These are phyloP conservation scores for Melinopterus prodromus DNA, from an alignment of 2,888 invertebrate genomes.

Conservation along the genomic window DNA sequence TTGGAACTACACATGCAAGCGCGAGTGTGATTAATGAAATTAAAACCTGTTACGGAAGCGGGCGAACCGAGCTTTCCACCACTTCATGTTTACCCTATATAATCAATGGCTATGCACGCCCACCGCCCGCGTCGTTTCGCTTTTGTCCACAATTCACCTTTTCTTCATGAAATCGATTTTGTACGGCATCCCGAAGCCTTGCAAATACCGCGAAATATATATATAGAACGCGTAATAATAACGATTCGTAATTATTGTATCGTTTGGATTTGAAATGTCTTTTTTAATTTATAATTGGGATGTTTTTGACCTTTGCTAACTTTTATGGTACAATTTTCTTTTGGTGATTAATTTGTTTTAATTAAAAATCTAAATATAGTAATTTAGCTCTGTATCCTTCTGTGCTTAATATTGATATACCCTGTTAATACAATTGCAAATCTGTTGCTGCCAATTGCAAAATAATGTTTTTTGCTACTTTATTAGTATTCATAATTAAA, in stretches of 20 bases:
- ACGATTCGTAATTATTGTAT: background rate
- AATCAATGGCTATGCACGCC: background rate
- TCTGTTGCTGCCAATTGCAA: too few species aligned
- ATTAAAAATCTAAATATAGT: too few species aligned
- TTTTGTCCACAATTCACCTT: background rate
- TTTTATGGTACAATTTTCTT: too few species aligned
- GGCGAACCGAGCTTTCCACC: background rate
- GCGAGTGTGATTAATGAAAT: background rate
- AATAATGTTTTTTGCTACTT: too few species aligned
- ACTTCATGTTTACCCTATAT: constrained; percentile 4
- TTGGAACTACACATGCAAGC: background rate
- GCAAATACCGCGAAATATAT: background rate
- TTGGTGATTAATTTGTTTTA: too few species aligned
- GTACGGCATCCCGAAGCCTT: background rate
- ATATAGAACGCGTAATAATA: background rate
- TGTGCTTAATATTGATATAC: too few species aligned
- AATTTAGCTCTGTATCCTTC: too few species aligned
- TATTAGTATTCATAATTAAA: too few species aligned
- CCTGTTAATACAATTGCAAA: too few species aligned
- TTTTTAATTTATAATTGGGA: too few species aligned
- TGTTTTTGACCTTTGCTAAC: too few species aligned
- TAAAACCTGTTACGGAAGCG: background rate
- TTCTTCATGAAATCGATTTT: background rate
- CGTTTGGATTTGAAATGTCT: background rate
- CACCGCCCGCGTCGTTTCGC: background rate